phyloP scores from a whole-genome alignment of 1,140 invertebrate genomes.

The Euura saliciscinereae region DNA sequence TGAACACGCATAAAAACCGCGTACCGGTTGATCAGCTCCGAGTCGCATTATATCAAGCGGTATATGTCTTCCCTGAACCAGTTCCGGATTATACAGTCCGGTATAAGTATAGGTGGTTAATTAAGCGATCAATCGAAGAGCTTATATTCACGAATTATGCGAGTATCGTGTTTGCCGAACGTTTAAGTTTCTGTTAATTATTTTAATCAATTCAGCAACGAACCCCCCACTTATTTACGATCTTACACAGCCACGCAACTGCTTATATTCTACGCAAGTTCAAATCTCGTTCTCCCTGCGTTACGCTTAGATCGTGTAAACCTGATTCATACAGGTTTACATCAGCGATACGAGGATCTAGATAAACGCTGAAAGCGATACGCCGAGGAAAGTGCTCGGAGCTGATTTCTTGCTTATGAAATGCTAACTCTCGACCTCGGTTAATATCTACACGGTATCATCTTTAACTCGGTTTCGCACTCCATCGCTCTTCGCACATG shows the following conservation, averaged over 20 bases:
- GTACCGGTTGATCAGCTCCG: conserved; percentile 8
- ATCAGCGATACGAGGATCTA: no score
- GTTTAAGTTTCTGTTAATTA: background rate
- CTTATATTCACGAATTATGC: conserved; percentile 3
- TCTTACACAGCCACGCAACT: background rate
- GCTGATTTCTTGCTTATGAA: background rate
- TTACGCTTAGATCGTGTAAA: background rate
- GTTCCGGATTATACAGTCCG: background rate
- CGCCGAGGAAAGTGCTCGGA: background rate
- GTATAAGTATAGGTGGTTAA: background rate
- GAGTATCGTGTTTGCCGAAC: background rate
- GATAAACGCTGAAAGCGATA: background rate
- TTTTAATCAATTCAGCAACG: conserved; percentile 3
- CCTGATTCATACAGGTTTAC: no score
- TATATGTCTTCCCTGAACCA: background rate
- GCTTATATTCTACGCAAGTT: no score
- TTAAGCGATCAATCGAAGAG: conserved; percentile 5
- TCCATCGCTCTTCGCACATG: background rate
- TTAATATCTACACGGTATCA: background rate
- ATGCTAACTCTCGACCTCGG: background rate
- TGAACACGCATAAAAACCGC: background rate
- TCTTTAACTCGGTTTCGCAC: background rate
- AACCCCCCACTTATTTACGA: background rate
- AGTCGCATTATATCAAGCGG: background rate
- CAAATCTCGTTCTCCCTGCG: no score